phyloP scores from a whole-genome alignment of 1,140 invertebrate genomes.

The Bursaphelenchus mucronatus region DNA sequence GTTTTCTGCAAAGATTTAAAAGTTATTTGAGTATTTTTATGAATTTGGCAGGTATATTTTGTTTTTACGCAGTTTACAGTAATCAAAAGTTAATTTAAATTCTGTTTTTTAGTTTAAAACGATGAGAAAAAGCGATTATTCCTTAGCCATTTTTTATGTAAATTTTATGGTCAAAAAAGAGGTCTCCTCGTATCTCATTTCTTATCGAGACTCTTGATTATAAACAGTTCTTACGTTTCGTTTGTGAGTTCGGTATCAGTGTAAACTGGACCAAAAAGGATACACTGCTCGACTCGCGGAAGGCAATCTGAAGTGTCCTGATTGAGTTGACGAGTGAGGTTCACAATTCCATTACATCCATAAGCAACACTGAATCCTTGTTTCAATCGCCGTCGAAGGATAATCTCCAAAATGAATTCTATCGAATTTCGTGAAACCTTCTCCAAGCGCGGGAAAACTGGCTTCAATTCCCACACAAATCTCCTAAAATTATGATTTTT shows the following conservation, averaged over 20 bases:
- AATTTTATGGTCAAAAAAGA: too few relatives aligned
- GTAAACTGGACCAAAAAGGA: slow-evolving; percentile 38
- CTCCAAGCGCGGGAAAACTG: slow-evolving; percentile 12
- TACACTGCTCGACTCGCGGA: slow-evolving; percentile 36
- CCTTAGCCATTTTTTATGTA: too few relatives aligned
- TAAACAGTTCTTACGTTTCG: slow-evolving; percentile 7
- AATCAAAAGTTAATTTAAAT: too few relatives aligned
- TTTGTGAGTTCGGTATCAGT: slow-evolving; percentile 24
- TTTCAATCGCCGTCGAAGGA: slow-evolving; percentile 34
- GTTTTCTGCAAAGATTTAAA: too few relatives aligned
- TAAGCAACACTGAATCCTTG: slow-evolving; percentile 43
- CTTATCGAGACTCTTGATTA: background rate
- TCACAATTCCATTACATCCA: slow-evolving; percentile 40
- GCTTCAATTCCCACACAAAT: slow-evolving; percentile 16
- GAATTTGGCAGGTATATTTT: too few relatives aligned
- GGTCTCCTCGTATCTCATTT: too few relatives aligned
- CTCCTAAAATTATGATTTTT: slow-evolving; percentile 8
- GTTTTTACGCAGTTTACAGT: too few relatives aligned
- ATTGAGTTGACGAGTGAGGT: slow-evolving; percentile 32
- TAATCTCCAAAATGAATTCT: slow-evolving; percentile 40
- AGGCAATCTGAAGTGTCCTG: background rate
- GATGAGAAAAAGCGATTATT: slow-evolving; percentile 5
- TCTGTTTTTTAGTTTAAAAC: background rate
- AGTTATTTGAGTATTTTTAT: too few relatives aligned
- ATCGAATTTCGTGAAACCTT: slow-evolving; percentile 18